Conservation (phyloP, 2,888 invertebrate species). For the Hypomecis atomaria region DNA sequence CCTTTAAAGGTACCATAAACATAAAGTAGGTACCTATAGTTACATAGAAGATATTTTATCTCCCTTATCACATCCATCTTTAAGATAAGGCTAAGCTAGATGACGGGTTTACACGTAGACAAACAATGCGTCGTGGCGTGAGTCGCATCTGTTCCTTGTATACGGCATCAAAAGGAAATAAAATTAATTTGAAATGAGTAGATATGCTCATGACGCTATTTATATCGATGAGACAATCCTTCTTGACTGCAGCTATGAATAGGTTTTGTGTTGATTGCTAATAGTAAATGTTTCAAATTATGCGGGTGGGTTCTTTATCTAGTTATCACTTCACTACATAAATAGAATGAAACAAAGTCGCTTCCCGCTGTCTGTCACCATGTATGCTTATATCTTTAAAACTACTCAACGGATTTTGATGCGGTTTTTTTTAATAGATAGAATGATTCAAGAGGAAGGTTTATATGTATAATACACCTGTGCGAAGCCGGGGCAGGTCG, state of each 20-base stretch:
- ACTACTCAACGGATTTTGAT: too few relatives aligned
- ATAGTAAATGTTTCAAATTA: too few relatives aligned
- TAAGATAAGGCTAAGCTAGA: conserved; percentile 28
- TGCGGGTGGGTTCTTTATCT: too few relatives aligned
- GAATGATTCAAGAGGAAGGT: too few relatives aligned
- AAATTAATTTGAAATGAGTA: not conserved
- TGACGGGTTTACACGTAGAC: conserved; percentile 17
- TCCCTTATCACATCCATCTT: conserved; percentile 21
- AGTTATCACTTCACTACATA: too few relatives aligned
- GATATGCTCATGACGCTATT: conserved; percentile 1
- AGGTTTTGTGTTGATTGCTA: too few relatives aligned
- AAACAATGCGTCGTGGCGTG: conserved; percentile 25
- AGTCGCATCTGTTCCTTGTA: conserved; percentile 13
- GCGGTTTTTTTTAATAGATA: too few relatives aligned
- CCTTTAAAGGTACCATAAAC: conserved; percentile 5
- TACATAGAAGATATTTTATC: conserved; percentile 14
- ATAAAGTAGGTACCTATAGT: not conserved
- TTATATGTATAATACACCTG: too few relatives aligned
- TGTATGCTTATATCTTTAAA: too few relatives aligned
- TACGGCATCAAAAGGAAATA: not conserved
- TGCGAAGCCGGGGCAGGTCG: too few relatives aligned
- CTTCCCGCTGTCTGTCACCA: too few relatives aligned
- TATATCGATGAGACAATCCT: conserved; percentile 9
- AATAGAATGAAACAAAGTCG: too few relatives aligned
- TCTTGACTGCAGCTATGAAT: not conserved